These are phyloP conservation scores for Idris sp. DNA, from an alignment of 1,140 invertebrate genomes.

Conservation along the genomic window DNA sequence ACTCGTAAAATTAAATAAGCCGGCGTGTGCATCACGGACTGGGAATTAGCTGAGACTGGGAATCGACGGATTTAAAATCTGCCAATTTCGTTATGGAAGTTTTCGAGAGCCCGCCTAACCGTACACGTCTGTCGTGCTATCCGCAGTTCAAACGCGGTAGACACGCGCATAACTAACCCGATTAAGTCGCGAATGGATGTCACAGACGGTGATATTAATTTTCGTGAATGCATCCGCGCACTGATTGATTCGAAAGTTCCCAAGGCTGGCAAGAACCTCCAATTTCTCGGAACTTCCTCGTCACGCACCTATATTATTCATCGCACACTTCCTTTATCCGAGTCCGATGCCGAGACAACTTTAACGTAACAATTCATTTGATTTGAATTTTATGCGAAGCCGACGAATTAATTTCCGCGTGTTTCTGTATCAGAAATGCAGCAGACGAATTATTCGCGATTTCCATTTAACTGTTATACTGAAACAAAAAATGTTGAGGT, in stretches of 20 bases:
- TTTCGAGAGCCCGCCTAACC: constrained; percentile 55
- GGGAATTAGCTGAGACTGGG: constrained; percentile 59
- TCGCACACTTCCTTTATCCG: constrained; percentile 60
- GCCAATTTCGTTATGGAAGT: constrained; percentile 64
- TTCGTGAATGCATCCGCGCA: constrained; percentile 69
- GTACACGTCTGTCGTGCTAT: constrained; percentile 66
- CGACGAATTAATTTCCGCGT: constrained; percentile 49
- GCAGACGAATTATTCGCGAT: constrained; percentile 2
- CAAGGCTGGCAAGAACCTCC: constrained; percentile 64
- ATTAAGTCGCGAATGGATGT: constrained; percentile 69
- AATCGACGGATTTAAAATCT: constrained; percentile 65
- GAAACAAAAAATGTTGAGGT: too few relatives aligned
- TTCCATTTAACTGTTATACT: constrained; percentile 8
- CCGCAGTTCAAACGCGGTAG: constrained; percentile 62
- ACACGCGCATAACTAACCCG: constrained; percentile 64
- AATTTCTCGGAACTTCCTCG: constrained; percentile 59
- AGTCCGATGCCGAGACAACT: constrained; percentile 55
- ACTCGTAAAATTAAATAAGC: constrained; percentile 59
- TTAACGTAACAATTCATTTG: constrained; percentile 60
- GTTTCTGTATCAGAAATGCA: constrained; percentile 36
- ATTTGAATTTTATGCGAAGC: constrained; percentile 54
- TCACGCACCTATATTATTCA: constrained; percentile 57
- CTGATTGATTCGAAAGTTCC: constrained; percentile 71
- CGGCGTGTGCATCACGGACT: constrained; percentile 38
- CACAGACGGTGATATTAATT: constrained; percentile 70